A percentile compares a stretch with the other conserved stretches of the same genome.
Conservation (phyloP, 2,888 invertebrate species). For the Rutpela maculata region DNA sequence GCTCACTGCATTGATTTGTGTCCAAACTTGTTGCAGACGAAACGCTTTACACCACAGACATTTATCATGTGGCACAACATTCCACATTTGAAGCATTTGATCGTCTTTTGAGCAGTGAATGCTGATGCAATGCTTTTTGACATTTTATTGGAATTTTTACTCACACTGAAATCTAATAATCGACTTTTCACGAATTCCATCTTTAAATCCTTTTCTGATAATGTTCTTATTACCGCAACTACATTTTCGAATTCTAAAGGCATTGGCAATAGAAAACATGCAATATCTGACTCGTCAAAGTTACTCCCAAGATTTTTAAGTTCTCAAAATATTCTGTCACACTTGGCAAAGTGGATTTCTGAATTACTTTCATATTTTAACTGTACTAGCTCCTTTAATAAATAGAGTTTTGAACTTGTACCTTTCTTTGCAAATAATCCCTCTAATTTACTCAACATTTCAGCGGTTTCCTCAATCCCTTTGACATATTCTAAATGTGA, state of each 20-base stretch:
- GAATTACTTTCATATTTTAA: no score
- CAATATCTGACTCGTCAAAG: slow-evolving; percentile 36
- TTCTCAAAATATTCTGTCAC: no score
- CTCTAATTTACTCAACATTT: no score
- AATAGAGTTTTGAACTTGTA: no score
- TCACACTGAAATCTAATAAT: no score
- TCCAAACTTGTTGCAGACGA: slow-evolving; percentile 43
- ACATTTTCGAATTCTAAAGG: slow-evolving; percentile 51
- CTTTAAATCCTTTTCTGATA: slow-evolving; percentile 46
- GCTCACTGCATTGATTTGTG: slow-evolving; percentile 30
- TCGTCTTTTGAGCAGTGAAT: background rate
- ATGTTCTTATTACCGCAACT: slow-evolving; percentile 47
- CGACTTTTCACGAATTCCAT: slow-evolving; percentile 45
- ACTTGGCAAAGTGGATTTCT: no score
- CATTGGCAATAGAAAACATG: slow-evolving; percentile 52
- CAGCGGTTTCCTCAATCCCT: no score
- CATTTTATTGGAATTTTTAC: slow-evolving; percentile 24
- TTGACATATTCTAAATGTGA: no score
- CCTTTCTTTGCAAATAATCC: no score
- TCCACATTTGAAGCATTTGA: slow-evolving; percentile 48
- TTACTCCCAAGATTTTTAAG: no score
- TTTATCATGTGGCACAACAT: slow-evolving; percentile 47
- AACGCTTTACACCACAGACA: slow-evolving; percentile 48
- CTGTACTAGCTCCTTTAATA: no score
- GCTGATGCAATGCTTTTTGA: background rate